phyloP scores from a whole-genome alignment of 2,113 vertebrate genomes.

The Serinus canaria region DNA sequence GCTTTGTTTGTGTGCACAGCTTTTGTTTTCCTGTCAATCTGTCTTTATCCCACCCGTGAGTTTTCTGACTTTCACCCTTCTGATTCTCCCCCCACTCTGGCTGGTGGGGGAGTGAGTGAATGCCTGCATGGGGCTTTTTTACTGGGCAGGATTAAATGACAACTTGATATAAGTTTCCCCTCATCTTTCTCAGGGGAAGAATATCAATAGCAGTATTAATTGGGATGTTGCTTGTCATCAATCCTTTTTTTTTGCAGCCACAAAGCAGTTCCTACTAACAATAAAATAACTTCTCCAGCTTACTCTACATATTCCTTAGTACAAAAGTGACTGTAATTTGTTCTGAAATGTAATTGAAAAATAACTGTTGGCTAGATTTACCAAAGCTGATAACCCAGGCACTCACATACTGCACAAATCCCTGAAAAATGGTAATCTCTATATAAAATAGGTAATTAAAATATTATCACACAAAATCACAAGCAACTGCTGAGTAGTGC shows the following conservation, averaged over 20 bases:
- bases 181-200: not conserved
- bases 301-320: not conserved
- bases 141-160: not conserved
- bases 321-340: not conserved
- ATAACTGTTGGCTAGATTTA: not conserved
- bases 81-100: fast-evolving
- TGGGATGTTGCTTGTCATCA: not conserved
- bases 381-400: not conserved
- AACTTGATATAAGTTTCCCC: not conserved
- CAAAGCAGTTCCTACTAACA: not conserved
- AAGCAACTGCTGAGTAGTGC: not conserved
- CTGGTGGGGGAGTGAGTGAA: not conserved
- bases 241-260: not conserved
- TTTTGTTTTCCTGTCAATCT: not conserved
- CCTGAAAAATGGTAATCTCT: not conserved
- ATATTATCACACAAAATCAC: not conserved
- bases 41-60: not conserved
- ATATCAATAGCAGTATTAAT: not conserved
- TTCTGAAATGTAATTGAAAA: not conserved
- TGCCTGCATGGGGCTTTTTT: not conserved
- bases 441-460: not conserved
- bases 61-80: not conserved
- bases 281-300: not conserved
- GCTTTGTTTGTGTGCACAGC: fast-evolving
- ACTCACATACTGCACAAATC: not conserved